Percentiles rank a stretch among this genome's conserved stretches.
Evolutionary conservation across 2,888 invertebrate genomes (phyloP).

Genomic region (Labia minor): DNA sequence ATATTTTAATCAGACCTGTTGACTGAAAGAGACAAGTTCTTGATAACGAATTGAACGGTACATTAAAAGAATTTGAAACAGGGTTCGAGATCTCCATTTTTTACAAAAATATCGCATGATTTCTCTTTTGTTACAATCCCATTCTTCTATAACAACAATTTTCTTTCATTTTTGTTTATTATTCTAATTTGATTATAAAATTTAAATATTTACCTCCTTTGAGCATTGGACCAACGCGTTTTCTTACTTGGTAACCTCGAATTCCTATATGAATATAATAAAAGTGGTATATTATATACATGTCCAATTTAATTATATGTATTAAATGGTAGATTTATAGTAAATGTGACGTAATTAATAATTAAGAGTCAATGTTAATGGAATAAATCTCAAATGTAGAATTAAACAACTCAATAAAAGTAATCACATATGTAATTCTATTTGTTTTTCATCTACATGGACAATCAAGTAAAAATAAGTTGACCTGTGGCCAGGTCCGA

Average conservation of each 20-base stretch:
- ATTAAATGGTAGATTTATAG: no score
- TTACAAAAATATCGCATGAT: constrained; percentile 63
- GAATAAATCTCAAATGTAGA: no score
- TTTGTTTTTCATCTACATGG: no score
- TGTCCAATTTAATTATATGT: no score
- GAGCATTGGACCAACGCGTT: constrained; percentile 51
- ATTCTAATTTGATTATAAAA: not conserved
- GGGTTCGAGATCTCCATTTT: constrained; percentile 70
- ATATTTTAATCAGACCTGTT: constrained; percentile 52
- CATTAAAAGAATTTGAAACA: constrained; percentile 71
- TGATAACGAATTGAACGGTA: constrained; percentile 72
- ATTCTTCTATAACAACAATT: constrained; percentile 39
- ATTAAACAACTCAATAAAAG: no score
- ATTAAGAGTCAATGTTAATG: no score
- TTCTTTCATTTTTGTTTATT: not conserved
- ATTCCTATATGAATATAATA: constrained; percentile 44
- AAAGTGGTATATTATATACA: no score
- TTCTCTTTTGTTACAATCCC: constrained; percentile 58
- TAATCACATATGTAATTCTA: no score
- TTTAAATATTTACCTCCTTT: constrained; percentile 30
- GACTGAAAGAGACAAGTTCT: constrained; percentile 75
- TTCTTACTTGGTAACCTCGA: constrained; percentile 57
- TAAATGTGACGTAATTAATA: no score
- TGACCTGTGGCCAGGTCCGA: no score
- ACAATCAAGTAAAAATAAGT: no score